Evolutionary conservation across 2,888 invertebrate species (phyloP), one percentile per base, ranked within the genome.

Genomic region (Chalcis sispes): DNA sequence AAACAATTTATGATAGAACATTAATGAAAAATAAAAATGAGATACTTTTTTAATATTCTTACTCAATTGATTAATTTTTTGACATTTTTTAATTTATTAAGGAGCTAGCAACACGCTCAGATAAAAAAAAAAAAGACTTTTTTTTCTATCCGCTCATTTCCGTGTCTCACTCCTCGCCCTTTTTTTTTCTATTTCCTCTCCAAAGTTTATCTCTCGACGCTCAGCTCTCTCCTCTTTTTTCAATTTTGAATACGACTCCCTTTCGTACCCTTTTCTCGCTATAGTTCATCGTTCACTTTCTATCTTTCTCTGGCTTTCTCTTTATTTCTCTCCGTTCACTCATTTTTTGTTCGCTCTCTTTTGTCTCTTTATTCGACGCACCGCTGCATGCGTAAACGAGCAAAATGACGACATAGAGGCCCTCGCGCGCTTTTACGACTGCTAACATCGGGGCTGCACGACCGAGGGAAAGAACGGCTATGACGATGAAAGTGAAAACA

Each of bases 281-380:
- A 13, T n/a, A n/a, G n/a, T n/a, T n/a, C n/a, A n/a, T n/a, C n/a
- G n/a, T n/a, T n/a, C n/a, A n/a, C 40, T 56, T 18, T 42, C 42
- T 42, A 15, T 56, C 66, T 48, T 46, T 10, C n/a, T 23, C 25
- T 32, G 36, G 10, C 52, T 42, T 46, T 32, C 25, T 46, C 29
- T 56, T 18, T 25, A 18, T 56, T 56, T 25, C 13, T 29, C 25
- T 46, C 29, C 5, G 46, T 69, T 32, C 13, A 29, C 65, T 25
- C 74, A 27, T 70, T 66, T 29, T 69, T 25, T 23, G 77, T 79
- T 82, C 20, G 25, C 40, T 66, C 40, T 66, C 48, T 61, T 70
- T 75, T 71, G 65, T 71, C 77, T 80, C 56, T 76, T 75, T 72
- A 72, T 75, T 77, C 88, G 86, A 87, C 84, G 75, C 83, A 62